phyloP scores from a whole-genome alignment of 2,888 invertebrate species.

The Eugnorisma glareosa region DNA sequence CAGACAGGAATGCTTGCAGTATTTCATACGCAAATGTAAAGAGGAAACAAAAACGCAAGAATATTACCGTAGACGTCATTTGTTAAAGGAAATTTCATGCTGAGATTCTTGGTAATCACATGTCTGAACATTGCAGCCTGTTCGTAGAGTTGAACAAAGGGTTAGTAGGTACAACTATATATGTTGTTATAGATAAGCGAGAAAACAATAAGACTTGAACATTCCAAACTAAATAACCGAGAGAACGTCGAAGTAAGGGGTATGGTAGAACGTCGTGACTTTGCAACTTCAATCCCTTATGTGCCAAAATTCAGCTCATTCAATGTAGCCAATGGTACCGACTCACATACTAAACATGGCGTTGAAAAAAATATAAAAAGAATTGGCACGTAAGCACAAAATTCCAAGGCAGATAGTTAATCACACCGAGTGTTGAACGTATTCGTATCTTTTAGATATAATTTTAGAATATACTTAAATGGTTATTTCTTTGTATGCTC shows the following conservation, averaged over 20 bases:
- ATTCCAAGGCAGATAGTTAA: constrained; percentile 2
- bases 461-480: neutral
- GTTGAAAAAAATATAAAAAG: constrained; percentile 1
- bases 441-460: neutral
- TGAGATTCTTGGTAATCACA: constrained; percentile 20
- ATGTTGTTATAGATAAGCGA: constrained; percentile 3
- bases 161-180: neutral
- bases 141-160: constrained; percentile 6
- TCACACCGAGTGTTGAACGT: neutral
- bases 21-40: constrained; percentile 43
- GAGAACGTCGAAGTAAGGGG: neutral
- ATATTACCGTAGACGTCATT: constrained; percentile 20
- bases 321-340: constrained; percentile 1
- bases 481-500: neutral
- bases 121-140: constrained; percentile 3
- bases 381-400: neutral
- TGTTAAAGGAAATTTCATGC: constrained; percentile 26
- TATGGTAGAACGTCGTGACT: constrained; percentile 32
- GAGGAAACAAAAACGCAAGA: constrained; percentile 18
- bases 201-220: constrained; percentile 34
- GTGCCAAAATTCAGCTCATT: constrained; percentile 16
- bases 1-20: constrained; percentile 64
- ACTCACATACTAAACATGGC: neutral
- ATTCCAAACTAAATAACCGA: constrained; percentile 29
- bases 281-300: constrained; percentile 31